Evolutionary conservation across 2,797 vertebrate genomes (phyloP).

Genomic region (Sebastes steindachneri): DNA sequence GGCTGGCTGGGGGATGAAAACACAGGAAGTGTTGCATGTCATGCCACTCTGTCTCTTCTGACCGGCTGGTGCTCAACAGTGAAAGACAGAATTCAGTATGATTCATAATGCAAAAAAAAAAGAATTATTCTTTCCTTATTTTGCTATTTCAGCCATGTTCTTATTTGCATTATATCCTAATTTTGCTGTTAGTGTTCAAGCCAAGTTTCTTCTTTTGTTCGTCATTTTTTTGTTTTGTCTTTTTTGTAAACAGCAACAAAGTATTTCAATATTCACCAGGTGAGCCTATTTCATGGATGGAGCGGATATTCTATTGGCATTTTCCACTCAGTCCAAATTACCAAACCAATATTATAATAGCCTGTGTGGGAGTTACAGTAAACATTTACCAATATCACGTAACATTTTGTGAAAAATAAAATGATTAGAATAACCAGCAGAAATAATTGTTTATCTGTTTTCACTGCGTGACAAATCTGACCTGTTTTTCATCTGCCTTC

Average conservation of each 20-base stretch:
- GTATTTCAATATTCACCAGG: neutral
- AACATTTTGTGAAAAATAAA: neutral
- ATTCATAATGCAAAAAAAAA: neutral
- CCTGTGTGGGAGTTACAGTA: neutral
- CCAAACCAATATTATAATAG: neutral
- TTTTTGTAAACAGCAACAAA: neutral
- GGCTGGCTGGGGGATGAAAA: neutral
- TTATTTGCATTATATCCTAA: neutral
- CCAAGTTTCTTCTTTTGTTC: neutral
- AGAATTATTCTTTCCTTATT: neutral
- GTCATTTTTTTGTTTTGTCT: neutral
- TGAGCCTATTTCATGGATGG: neutral
- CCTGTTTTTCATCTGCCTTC: neutral
- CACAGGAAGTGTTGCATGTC: constrained; percentile 4
- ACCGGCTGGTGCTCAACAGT: neutral
- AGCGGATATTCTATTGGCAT: neutral
- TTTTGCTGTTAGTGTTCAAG: neutral
- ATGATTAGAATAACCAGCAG: neutral
- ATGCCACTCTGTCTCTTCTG: neutral
- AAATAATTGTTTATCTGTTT: neutral
- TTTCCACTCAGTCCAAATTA: neutral
- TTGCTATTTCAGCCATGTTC: neutral
- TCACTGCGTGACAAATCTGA: neutral
- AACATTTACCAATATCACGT: no score
- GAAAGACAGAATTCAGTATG: neutral